Conservation (phyloP, 2,113 vertebrate genomes). For the Petrocephalus zakoni region DNA sequence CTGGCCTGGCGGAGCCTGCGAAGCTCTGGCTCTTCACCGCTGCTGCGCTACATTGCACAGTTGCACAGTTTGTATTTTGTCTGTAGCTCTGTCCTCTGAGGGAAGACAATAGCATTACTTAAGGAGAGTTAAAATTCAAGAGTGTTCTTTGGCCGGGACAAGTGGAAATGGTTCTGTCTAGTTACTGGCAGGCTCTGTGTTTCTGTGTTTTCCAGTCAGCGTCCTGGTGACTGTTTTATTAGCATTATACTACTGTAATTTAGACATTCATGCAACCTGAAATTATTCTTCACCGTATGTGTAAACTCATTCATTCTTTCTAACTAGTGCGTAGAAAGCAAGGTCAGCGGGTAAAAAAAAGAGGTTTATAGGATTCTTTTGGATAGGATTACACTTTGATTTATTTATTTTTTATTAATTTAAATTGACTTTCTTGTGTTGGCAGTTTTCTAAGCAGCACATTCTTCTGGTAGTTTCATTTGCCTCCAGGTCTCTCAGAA, state of each 20-base stretch:
- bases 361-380: neutral
- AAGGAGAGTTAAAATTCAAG: conserved; percentile 1
- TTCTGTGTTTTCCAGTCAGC: neutral
- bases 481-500: neutral
- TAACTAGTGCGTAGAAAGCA: neutral
- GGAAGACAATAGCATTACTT: conserved; percentile 23
- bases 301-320: neutral
- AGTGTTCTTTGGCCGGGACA: neutral
- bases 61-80: conserved; percentile 21
- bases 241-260: conserved; percentile 21
- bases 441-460: neutral
- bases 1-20: neutral
- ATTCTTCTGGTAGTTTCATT: neutral
- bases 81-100: neutral
- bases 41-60: neutral
- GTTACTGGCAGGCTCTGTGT: neutral
- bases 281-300: conserved; percentile 10
- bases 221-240: conserved; percentile 30
- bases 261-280: conserved; percentile 21
- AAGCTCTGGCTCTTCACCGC: conserved; percentile 4
- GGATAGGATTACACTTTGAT: neutral
- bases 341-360: neutral
- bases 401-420: neutral
- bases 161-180: neutral
- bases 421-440: neutral